phyloP scores from a whole-genome alignment of 2,888 invertebrate species.

The Metacarcinus magister region DNA sequence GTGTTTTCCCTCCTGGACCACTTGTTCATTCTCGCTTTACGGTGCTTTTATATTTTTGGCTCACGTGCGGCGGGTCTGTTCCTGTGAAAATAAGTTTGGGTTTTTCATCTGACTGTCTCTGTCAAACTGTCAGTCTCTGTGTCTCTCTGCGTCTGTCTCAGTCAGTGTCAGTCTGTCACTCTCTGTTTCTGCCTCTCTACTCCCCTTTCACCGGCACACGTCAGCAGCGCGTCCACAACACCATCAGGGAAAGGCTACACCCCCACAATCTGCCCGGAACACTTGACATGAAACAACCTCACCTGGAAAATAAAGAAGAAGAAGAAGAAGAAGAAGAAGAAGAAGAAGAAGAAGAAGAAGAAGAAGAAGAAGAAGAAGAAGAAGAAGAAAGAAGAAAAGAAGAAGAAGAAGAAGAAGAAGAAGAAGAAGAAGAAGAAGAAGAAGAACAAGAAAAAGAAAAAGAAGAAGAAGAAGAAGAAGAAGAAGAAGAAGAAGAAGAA shows the following conservation, averaged over 20 bases:
- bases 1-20: neutral
- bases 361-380: neutral
- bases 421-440: neutral
- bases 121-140: neutral
- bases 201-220: neutral
- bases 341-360: neutral
- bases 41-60: neutral
- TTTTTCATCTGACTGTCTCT: neutral
- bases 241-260: neutral
- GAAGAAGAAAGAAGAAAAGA: neutral
- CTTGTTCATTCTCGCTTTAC: neutral
- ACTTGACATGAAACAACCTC: neutral
- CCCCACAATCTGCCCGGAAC: neutral
- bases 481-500: neutral
- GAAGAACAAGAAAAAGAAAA: neutral
- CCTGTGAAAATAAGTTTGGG: neutral
- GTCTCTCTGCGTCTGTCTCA: constrained; percentile 6
- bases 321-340: neutral
- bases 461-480: neutral
- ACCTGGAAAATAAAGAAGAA: neutral
- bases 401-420: neutral
- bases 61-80: neutral
- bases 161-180: constrained; percentile 23
- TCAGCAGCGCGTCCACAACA: neutral
- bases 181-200: neutral